Base-by-base conservation (phyloP, 2,797 vertebrate species). In the Momotus momota region DNA sequence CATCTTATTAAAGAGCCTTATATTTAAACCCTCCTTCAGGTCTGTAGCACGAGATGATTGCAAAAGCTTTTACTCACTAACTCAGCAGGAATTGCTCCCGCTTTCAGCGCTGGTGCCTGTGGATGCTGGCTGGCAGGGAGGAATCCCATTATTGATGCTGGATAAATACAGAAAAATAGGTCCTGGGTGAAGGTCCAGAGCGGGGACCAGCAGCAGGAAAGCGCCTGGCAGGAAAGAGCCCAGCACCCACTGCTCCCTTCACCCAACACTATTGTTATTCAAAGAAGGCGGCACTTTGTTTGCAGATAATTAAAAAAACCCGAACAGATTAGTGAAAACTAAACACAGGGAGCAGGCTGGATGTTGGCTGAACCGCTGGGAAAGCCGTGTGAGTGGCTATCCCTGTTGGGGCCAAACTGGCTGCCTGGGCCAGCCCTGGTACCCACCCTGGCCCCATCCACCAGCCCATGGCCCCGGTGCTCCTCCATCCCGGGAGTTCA, bases 291-390 rank as follows among this genome's bases (percentile, higher is more conserved):
- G 61, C 80, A 57, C 60, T 81, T 91, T 84, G 86, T 90, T 92
- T 81, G 92, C 88, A 62, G 88, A 29, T 69, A 84, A 95, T 90
- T 79, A 45, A 79, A 90, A 61, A 29, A 19, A 1, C 11, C n/a
- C 80, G 40, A 86, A 72, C 82, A 81, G 92, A 86, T 88, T 40
- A 88, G 66, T 15, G 95, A 48, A 91, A 89, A 73, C 38, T 27
- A 64, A 91, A 82, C 84, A 73, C 20, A 3, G 23, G 0, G 86
- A 70, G 87, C 41, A 8, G 86, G 80, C 54, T 43, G 61, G 40
- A 29, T 38, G 41, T 22, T 57, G 71, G 57, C 75, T 73, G 25
- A 69, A 70, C 26, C 54, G 0, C 4, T 1, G 8, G 22, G 33
- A n/a, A 57, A 60, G 38, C 4, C 1, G 0, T 2, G 43, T 9